Evolutionary conservation across 2,113 vertebrate genomes (phyloP), one percentile per base, ranked within the genome.

Genomic region (Willisornis vidua): DNA sequence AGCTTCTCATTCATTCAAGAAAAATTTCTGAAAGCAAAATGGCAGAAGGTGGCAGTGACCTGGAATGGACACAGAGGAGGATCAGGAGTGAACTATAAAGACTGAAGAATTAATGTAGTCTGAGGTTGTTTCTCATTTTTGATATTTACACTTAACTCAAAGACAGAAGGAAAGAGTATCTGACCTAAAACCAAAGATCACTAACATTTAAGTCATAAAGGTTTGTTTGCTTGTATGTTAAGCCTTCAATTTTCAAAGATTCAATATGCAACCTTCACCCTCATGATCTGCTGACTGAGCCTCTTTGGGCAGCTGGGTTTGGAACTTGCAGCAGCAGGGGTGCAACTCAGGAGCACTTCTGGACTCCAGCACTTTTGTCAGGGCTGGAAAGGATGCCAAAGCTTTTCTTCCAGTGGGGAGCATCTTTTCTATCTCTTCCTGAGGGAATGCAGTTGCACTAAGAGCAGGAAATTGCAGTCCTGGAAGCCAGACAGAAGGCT

Each of bases 391-490:
- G n/a, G 28, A 28, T 12, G 3, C 14, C 33, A 26, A 35, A 55
- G 23, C 29, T 57, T 75, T 57, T 12, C 41, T 49, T 48, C 12
- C n/a, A 28, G 9, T 6, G 7, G 0, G 2, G 3, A 48, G 14
- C n/a, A 4, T 2, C 23, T 48, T 66, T 33, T 26, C 33, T 14
- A 26, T 19, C 61, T n/a, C n/a, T 48, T 57, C 7, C 10, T n/a
- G 19, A 57, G 51, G 28, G 0, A 28, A 19, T 19, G 3, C 0
- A 22, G 58, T 23, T 55, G 58, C 14, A 0, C 18, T 4, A 37
- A 51, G 49, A 85, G 41, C 46, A 10, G 43, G 24, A 57, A 57
- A 29, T 6, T 15, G 51, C 70, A n/a, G 43, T 4, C 3, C 41
- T 57, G 28, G 59, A 74, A 55, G 19, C 3, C 14, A 2, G 16